A percentile compares a stretch with the other conserved stretches of the same genome.
phyloP scores from a whole-genome alignment of 2,888 invertebrate species.

The Pollenia angustigena region DNA sequence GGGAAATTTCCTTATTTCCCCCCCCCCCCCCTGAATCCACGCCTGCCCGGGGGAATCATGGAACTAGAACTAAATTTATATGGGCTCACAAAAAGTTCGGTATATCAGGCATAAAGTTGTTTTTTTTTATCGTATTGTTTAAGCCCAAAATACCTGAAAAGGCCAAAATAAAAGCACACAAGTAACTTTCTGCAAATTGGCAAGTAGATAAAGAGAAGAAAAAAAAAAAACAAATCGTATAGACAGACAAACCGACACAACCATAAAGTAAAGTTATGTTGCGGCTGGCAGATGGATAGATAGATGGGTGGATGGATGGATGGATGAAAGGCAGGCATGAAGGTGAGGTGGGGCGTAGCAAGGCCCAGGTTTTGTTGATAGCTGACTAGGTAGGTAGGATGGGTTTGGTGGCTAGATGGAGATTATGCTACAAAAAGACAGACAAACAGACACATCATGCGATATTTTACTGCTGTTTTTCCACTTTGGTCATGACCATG shows the following conservation, averaged over 20 bases:
- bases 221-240: slow-evolving; percentile 10
- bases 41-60: no score
- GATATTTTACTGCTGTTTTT: slow-evolving; percentile 47
- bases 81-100: background rate
- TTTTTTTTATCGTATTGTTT: slow-evolving; percentile 6
- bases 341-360: slow-evolving; percentile 35
- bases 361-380: slow-evolving; percentile 29
- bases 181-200: slow-evolving; percentile 60
- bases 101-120: background rate
- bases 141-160: slow-evolving; percentile 9
- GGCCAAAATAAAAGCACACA: slow-evolving; percentile 26
- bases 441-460: slow-evolving; percentile 49
- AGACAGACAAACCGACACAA: slow-evolving; percentile 51
- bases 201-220: slow-evolving; percentile 20
- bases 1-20: no score
- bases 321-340: slow-evolving; percentile 25
- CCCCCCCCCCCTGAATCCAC: no score
- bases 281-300: slow-evolving; percentile 63
- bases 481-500: slow-evolving; percentile 71
- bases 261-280: slow-evolving; percentile 72
- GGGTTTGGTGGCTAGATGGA: slow-evolving; percentile 57
- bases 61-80: background rate
- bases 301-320: slow-evolving; percentile 30
- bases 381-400: slow-evolving; percentile 23
- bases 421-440: slow-evolving; percentile 54